phyloP scores from a whole-genome alignment of 1,140 invertebrate genomes.

The Olivierus martensii region DNA sequence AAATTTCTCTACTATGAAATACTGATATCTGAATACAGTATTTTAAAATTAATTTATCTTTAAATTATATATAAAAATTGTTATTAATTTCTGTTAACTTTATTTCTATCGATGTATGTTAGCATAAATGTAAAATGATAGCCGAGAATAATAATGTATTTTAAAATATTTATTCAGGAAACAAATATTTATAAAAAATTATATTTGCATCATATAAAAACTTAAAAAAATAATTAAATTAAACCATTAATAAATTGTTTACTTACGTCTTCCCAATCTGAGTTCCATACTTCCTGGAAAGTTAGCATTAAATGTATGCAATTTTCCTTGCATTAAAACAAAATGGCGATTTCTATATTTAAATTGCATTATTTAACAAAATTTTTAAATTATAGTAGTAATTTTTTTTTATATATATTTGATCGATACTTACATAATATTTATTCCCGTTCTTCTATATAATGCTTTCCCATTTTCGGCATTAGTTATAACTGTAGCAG shows the following conservation, averaged over 20 bases:
- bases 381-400: no score
- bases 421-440: constrained; percentile 10
- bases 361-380: no score
- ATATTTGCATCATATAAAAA: not conserved
- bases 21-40: not conserved
- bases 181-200: not conserved
- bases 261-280: constrained; percentile 7
- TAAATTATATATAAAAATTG: no score
- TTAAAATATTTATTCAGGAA: not conserved
- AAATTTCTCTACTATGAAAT: not conserved
- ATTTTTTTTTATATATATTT: not conserved
- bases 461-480: constrained; percentile 3
- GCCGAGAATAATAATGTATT: no score
- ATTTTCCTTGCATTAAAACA: no score
- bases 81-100: no score
- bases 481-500: constrained; percentile 2
- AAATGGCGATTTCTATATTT: no score
- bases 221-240: no score
- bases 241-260: no score
- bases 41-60: no score
- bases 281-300: constrained; percentile 3
- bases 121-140: no score
- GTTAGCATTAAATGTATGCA: not conserved
- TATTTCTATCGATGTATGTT: no score
- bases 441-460: constrained; percentile 6